These are phyloP conservation scores for Ranitomeya imitator DNA, from an alignment of 2,113 vertebrate genomes.

Conservation along the genomic window DNA sequence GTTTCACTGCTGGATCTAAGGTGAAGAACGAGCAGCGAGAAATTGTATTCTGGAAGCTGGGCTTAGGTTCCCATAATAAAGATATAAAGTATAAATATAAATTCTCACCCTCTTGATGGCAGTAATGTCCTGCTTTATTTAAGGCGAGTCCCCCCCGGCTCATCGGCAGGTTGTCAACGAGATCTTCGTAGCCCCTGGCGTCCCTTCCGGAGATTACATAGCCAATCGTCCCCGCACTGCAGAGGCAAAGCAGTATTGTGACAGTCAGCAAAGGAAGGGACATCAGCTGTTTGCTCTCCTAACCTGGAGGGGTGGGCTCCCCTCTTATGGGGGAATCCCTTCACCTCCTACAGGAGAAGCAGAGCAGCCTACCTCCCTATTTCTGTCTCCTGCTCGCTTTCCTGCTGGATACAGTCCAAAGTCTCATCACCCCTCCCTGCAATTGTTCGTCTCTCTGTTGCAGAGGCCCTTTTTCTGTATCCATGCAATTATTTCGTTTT, in stretches of 20 bases:
- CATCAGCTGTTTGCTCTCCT: conserved; percentile 45
- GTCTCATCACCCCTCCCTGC: conserved; percentile 45
- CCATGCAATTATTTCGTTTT: conserved; percentile 26
- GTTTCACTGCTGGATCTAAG: neutral
- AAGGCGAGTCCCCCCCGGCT: conserved; percentile 18
- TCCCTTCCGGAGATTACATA: conserved; percentile 47
- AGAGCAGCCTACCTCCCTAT: conserved; percentile 5
- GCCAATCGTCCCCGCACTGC: conserved; percentile 53
- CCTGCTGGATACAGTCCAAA: conserved; percentile 32
- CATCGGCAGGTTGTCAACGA: conserved; percentile 16
- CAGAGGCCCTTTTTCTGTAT: conserved; percentile 20
- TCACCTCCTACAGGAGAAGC: neutral
- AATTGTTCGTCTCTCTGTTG: neutral
- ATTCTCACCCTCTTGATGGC: conserved; percentile 42
- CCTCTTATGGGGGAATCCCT: conserved; percentile 39
- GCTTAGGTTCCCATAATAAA: neutral
- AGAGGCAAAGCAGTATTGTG: conserved; percentile 51
- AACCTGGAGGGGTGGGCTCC: conserved; percentile 16
- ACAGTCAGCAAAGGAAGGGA: conserved; percentile 42
- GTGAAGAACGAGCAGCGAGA: neutral
- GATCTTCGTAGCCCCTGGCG: conserved; percentile 41
- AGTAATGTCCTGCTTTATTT: conserved; percentile 35
- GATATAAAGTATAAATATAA: neutral
- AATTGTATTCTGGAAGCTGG: neutral
- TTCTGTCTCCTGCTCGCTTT: conserved; percentile 5